These are phyloP conservation scores for Penaeus indicus DNA, from an alignment of 1,140 invertebrate species.

Conservation along the genomic window DNA sequence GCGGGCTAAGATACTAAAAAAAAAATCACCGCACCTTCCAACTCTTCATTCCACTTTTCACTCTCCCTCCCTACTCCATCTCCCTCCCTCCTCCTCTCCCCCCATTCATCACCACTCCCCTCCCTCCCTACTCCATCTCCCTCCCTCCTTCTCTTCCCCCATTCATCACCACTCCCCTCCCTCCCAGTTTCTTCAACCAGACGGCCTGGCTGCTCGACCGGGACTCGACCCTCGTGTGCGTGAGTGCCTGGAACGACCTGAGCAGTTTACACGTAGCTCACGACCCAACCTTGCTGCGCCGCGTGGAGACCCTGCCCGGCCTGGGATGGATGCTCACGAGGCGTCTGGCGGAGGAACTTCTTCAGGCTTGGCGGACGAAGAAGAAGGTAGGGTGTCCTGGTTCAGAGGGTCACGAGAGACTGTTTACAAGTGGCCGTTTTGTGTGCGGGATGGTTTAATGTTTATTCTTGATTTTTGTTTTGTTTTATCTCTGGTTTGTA, in stretches of 20 bases:
- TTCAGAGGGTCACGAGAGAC: not conserved
- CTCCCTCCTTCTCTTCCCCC: not conserved
- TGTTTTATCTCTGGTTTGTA: no score
- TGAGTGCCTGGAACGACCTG: constrained; percentile 66
- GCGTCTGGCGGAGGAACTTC: constrained; percentile 20
- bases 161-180: no score
- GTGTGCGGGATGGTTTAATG: no score
- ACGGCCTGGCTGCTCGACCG: constrained; percentile 60
- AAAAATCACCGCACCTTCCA: no score
- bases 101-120: not conserved
- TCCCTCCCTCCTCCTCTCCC: not conserved
- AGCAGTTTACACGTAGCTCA: constrained; percentile 52
- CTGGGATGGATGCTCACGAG: constrained; percentile 61
- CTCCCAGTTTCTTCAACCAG: constrained; percentile 62
- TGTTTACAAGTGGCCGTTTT: not conserved
- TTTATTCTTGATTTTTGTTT: not conserved
- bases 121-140: not conserved
- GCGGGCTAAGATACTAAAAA: no score
- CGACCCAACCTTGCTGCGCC: constrained; percentile 42
- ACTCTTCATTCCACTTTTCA: no score
- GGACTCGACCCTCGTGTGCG: constrained; percentile 59
- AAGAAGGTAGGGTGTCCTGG: constrained; percentile 4
- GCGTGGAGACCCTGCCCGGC: constrained; percentile 53
- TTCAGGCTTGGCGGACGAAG: constrained; percentile 29
- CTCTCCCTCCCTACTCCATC: no score